Percentiles rank a stretch among this genome's conserved stretches.
Evolutionary conservation across 2,113 vertebrate genomes (phyloP).

Genomic region (Centropus bengalensis): DNA sequence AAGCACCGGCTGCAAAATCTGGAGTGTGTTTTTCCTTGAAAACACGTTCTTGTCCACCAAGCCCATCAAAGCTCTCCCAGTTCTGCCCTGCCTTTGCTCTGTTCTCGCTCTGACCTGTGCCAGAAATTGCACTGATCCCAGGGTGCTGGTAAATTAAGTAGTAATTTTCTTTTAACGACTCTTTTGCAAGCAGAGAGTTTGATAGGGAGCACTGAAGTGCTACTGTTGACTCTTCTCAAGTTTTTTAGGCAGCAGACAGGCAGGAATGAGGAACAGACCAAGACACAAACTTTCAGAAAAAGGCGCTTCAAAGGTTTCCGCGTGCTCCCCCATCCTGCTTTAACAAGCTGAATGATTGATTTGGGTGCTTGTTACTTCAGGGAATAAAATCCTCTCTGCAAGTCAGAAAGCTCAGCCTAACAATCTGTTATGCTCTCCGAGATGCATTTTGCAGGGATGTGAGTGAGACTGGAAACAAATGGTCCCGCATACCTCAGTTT

Average conservation of each 20-base stretch:
- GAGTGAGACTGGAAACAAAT: not conserved
- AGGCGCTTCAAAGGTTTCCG: not conserved
- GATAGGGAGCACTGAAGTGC: not conserved
- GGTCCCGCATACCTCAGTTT: not conserved
- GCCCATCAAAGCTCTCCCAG: not conserved
- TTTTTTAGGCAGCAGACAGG: not conserved
- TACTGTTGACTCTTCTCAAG: not conserved
- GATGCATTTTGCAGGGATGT: not conserved
- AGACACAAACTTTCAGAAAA: not conserved
- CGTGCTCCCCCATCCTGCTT: not conserved
- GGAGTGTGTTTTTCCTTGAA: fast-evolving
- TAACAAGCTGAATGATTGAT: conserved; percentile 40
- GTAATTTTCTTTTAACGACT: not conserved
- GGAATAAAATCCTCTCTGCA: conserved; percentile 14
- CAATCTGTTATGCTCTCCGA: not conserved
- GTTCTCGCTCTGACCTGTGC: not conserved
- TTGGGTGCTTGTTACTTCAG: not conserved
- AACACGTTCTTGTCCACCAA: not conserved
- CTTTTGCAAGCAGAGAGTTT: not conserved
- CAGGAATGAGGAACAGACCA: not conserved
- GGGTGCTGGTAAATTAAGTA: not conserved
- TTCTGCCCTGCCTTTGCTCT: not conserved
- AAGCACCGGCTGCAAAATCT: fast-evolving
- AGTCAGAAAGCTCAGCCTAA: conserved; percentile 2
- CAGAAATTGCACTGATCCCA: not conserved